These are phyloP conservation scores for Phaethon lepturus DNA, from an alignment of 2,113 vertebrate genomes.

Conservation along the genomic window DNA sequence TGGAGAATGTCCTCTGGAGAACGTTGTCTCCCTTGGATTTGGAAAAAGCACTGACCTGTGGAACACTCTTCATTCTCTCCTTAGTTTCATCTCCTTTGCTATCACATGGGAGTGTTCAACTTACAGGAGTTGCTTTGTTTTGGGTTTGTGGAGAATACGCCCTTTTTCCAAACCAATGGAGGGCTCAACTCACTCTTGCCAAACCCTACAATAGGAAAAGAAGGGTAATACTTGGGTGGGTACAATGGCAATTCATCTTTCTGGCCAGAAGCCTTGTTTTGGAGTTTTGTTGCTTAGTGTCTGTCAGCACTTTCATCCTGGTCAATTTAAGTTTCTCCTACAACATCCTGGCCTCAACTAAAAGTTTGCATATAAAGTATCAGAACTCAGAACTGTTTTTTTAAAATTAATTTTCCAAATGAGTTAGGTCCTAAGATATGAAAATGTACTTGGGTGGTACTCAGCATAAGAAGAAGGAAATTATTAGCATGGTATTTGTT, in stretches of 20 bases:
- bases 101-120: neutral
- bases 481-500: neutral
- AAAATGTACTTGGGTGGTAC: neutral
- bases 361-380: neutral
- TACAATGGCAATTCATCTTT: conserved; percentile 1
- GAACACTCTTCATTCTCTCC: neutral
- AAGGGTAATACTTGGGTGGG: neutral
- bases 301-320: conserved; percentile 33
- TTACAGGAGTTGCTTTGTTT: neutral
- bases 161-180: neutral
- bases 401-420: neutral
- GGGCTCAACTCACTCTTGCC: neutral
- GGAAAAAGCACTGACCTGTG: neutral
- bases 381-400: neutral
- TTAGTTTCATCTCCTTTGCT: neutral
- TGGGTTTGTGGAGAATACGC: neutral
- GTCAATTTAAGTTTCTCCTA: neutral
- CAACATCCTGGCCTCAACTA: neutral
- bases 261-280: conserved; percentile 10
- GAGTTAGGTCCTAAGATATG: neutral
- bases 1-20: neutral
- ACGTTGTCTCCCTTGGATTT: neutral
- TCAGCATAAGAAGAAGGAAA: neutral
- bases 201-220: neutral
- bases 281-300: conserved; percentile 29